These are phyloP conservation scores for Tichodroma muraria DNA, from an alignment of 2,113 vertebrate genomes.

Conservation along the genomic window DNA sequence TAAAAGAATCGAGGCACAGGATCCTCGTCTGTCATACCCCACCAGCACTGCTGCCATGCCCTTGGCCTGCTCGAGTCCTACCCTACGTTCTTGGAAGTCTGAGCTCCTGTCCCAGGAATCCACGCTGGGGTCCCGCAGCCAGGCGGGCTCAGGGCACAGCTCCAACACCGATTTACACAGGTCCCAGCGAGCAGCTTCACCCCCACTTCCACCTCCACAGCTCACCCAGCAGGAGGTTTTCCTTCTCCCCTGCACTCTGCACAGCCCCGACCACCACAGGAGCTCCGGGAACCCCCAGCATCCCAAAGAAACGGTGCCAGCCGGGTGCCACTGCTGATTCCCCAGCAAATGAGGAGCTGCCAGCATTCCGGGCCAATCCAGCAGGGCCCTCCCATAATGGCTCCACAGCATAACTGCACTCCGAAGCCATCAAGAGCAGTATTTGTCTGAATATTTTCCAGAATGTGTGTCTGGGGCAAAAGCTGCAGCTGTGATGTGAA, in stretches of 20 bases:
- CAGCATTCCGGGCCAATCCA: neutral
- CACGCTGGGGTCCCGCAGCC: neutral
- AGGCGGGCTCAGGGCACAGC: neutral
- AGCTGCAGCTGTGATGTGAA: neutral
- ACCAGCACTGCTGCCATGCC: neutral
- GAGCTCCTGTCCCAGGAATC: neutral
- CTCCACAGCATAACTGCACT: neutral
- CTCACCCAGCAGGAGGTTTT: neutral
- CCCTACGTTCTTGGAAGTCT: fast-evolving
- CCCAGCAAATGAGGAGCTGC: neutral
- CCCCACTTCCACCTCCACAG: too few relatives aligned
- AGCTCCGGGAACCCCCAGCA: neutral
- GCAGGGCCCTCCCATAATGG: neutral
- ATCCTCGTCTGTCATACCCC: neutral
- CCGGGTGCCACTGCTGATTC: neutral
- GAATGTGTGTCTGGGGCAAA: neutral
- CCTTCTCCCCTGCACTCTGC: neutral
- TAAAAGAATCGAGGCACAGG: fast-evolving
- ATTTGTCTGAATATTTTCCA: neutral
- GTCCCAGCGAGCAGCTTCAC: neutral
- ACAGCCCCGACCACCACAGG: neutral
- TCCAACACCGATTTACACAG: fast-evolving
- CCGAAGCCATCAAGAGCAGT: neutral
- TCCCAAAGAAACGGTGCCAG: neutral
- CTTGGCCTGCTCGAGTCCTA: fast-evolving